Evolutionary conservation across 2,888 invertebrate species (phyloP).

Genomic region (Sthenelais limicola): DNA sequence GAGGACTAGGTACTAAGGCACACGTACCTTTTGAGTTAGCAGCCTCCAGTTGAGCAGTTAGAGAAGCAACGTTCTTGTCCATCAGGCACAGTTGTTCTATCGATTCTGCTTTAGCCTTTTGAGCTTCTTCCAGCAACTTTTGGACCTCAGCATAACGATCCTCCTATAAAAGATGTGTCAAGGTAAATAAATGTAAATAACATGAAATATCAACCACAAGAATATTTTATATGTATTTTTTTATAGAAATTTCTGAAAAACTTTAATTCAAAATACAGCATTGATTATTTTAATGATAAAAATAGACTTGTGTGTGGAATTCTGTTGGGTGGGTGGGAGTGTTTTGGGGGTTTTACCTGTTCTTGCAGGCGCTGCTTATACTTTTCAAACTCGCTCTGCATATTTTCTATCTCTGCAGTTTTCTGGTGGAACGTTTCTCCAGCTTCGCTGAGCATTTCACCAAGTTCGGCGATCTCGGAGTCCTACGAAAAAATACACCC

Average conservation of each 20-base stretch:
- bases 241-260: no score
- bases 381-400: conserved; percentile 5
- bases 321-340: no score
- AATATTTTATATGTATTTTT: no score
- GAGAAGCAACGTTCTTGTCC: conserved; percentile 11
- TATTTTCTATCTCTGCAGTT: conserved; percentile 46
- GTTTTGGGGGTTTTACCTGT: conserved; percentile 5
- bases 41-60: conserved; percentile 20
- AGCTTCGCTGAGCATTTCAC: conserved; percentile 64
- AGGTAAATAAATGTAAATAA: no score
- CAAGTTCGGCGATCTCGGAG: conserved; percentile 45
- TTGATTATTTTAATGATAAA: no score
- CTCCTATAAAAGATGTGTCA: background rate
- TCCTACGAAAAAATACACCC: conserved; percentile 40
- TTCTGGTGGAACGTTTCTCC: conserved; percentile 64
- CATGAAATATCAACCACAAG: no score
- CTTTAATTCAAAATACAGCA: no score
- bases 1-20: conserved; percentile 27
- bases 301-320: no score
- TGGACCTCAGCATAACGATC: background rate
- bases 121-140: background rate
- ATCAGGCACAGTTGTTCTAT: background rate
- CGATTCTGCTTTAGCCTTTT: background rate
- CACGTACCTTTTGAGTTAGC: conserved; percentile 22
- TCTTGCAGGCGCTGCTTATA: background rate